phyloP scores from a whole-genome alignment of 2,797 vertebrate genomes.

The Tinamus major region DNA sequence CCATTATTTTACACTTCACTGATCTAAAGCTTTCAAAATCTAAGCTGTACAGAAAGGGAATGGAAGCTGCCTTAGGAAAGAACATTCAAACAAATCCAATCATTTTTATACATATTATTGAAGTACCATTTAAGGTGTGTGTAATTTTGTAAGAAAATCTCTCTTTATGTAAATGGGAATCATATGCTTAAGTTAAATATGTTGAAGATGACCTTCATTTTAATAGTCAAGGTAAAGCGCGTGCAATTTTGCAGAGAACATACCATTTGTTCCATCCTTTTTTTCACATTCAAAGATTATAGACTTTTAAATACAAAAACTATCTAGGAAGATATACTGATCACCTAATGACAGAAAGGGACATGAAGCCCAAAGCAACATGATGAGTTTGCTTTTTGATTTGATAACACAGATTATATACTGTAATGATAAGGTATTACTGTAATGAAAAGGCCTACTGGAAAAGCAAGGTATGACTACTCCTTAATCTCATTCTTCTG shows the following conservation, averaged over 20 bases:
- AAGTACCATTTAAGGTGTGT: neutral
- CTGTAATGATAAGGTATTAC: neutral
- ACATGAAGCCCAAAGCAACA: neutral
- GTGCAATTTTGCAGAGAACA: neutral
- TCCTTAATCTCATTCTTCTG: neutral
- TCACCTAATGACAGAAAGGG: neutral
- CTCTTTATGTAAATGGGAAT: neutral
- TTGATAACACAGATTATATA: neutral
- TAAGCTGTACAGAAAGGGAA: neutral
- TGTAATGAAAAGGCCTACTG: neutral
- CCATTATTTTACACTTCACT: neutral
- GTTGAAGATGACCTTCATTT: neutral
- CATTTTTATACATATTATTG: neutral
- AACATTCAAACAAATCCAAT: neutral
- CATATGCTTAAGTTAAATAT: neutral
- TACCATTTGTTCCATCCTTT: neutral
- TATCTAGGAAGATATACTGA: neutral
- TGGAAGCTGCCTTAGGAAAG: neutral
- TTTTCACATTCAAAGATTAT: neutral
- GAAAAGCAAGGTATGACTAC: neutral
- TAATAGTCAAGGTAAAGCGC: neutral
- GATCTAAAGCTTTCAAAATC: neutral
- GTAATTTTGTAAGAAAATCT: neutral
- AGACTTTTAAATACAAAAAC: constrained; percentile 12
- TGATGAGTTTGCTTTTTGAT: neutral